Percentiles rank a stretch among this genome's conserved stretches.
Conservation (phyloP, 2,113 vertebrate species). For the Thamnaconus septentrionalis region DNA sequence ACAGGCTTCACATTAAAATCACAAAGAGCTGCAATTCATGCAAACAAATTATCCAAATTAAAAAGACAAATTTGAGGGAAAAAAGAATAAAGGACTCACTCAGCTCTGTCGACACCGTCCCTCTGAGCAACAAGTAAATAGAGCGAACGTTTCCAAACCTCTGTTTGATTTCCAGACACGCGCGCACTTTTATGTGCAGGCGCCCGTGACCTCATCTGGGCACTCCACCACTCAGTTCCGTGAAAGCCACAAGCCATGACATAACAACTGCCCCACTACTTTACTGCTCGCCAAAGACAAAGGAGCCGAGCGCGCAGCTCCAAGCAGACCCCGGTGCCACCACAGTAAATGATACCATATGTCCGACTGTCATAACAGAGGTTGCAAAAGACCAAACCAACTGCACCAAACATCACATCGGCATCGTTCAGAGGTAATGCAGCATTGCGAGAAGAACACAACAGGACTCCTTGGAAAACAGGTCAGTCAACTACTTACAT, state of each 20-base stretch:
- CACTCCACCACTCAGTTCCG: slow-evolving; percentile 50
- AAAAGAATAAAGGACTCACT: slow-evolving; percentile 34
- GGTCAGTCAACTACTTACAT: too few species aligned
- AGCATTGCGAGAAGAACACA: too few species aligned
- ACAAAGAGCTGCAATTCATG: too few species aligned
- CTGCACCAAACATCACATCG: background rate
- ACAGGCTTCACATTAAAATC: too few species aligned
- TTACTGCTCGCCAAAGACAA: slow-evolving; percentile 19
- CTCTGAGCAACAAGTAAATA: slow-evolving; percentile 29
- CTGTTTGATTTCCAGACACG: slow-evolving; percentile 44
- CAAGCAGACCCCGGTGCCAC: slow-evolving; percentile 22
- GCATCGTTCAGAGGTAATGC: too few species aligned
- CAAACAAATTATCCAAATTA: too few species aligned
- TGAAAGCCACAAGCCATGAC: slow-evolving; percentile 19
- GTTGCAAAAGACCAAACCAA: slow-evolving; percentile 27
- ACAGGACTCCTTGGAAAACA: too few species aligned
- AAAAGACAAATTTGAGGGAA: background rate
- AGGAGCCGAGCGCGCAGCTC: slow-evolving; percentile 1
- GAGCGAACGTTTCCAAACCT: slow-evolving; percentile 22
- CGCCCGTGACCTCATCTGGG: slow-evolving; percentile 66
- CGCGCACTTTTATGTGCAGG: slow-evolving; percentile 52
- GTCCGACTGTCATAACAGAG: slow-evolving; percentile 29
- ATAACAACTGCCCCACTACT: slow-evolving; percentile 12
- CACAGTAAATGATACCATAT: slow-evolving; percentile 47
- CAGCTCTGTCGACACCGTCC: slow-evolving; percentile 25